Evolutionary conservation across 1,140 invertebrate genomes (phyloP), one percentile per base, ranked within the genome.

Genomic region (Condylostylus longicornis): DNA sequence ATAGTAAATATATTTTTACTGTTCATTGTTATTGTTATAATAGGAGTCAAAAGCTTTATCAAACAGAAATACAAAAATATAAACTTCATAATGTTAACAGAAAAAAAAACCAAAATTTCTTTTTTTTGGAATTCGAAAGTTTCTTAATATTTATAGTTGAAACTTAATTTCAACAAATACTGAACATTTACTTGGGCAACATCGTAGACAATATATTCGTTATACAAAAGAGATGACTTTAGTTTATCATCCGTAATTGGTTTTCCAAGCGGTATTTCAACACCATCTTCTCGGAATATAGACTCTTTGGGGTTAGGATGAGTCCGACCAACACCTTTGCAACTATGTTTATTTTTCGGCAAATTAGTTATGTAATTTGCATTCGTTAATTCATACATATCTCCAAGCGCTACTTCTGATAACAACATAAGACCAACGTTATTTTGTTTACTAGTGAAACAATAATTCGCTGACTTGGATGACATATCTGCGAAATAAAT

Each of bases 401-500:
- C 78, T 12, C 90, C 94, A 4, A 98, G 68, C 12, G 93, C 93
- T 1, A 98, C 94, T 58, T 98, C 93, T 61, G 90, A 96, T 1
- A 98, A 67, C 44, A 98, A 46, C 60, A 98, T 52, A 10, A 97
- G 58, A 37, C 90, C 94, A 9, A 73, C 74, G 10, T 76, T 69
- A 54, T 81, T 81, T 28, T 55, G 46, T 2, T 63, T 63, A 33
- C 68, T 76, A 2, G 90, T 83, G 44, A 72, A 78, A 66, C 95
- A 98, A 61, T 98, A 98, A 61, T 98, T 97, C 1, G 94, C 94
- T 2, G 91, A 96, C 62, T 98, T 98, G 1, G 89, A 91, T 1
- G 97, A 90, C 89, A 97, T 96, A 61, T 98, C 94, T 4, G 94
- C 93, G 66, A 98, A 97, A 62, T 98, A 98, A 36, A 82, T 74